Percentiles rank a stretch among this genome's conserved stretches.
phyloP scores from a whole-genome alignment of 2,113 vertebrate species.

The Morphnarchus princeps region DNA sequence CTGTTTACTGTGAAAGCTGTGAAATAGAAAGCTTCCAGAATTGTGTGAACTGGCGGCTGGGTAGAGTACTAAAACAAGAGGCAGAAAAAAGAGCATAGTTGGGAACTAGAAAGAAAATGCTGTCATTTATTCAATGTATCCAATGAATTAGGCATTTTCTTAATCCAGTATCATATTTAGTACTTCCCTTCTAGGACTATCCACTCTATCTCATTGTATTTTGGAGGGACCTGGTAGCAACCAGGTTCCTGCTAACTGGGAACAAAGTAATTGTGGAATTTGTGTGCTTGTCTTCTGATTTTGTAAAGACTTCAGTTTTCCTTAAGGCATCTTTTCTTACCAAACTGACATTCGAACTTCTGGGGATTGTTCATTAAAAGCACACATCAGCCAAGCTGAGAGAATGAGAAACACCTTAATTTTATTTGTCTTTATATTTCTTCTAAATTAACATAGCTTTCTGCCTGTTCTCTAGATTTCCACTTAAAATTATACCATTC shows the following conservation, averaged over 20 bases:
- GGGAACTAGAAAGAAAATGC: neutral
- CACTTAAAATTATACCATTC: neutral
- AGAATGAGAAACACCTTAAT: neutral
- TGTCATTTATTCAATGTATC: neutral
- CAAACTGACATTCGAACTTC: neutral
- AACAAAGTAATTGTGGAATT: neutral
- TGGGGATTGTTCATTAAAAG: neutral
- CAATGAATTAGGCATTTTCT: accelerated
- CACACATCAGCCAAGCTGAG: neutral
- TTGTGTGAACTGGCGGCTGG: neutral
- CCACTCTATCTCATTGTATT: neutral
- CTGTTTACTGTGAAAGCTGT: neutral
- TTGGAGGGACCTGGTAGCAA: neutral
- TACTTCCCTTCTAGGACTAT: neutral
- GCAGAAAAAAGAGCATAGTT: neutral
- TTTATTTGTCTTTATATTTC: neutral
- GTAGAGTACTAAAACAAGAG: neutral
- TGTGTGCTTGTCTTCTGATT: neutral
- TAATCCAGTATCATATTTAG: neutral
- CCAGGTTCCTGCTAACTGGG: neutral
- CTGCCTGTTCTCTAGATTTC: neutral
- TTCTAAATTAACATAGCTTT: neutral
- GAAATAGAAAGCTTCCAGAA: neutral
- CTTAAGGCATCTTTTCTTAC: neutral
- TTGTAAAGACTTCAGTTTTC: neutral